Base-by-base conservation (phyloP, 2,113 vertebrate genomes). In the Galeopterus variegatus region DNA sequence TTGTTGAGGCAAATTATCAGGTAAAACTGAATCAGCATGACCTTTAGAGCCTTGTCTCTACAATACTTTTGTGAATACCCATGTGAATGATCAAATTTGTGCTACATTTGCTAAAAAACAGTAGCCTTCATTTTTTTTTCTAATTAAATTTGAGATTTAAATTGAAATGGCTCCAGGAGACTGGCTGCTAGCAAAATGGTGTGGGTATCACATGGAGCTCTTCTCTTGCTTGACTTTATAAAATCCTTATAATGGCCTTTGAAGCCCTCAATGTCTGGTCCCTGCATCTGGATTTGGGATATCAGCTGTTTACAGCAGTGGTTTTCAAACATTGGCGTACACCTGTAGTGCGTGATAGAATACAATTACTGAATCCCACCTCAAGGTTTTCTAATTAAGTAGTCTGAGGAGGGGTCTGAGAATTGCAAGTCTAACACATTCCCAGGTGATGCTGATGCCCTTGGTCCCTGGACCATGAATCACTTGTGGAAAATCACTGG, bases 81-180 rank as follows among this genome's bases (percentile, higher is more conserved):
- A 33, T 69, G 26, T 26, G 17, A 41, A 13, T 45, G 24, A 62
- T 64, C 54, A 73, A n/a, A 88, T 77, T 21, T 95, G 17, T 89
- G 65, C 54, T 52, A 56, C 21, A 8, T 58, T 88, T 81, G 14
- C 69, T 89, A 28, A 65, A 86, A 86, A 19, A 10, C 13, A 83
- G 45, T 4, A 81, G n/a, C 15, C 23, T 67, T 86, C 11, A 13
- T 11, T 76, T 90, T 41, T 41, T 41, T 92, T 58, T 41, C 19
- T 72, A 58, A 81, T 85, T 88, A 75, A 88, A 67, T 21, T 23
- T 92, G 70, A 81, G 50, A 50, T 73, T 83, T 62, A 31, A 95
- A 67, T 87, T 83, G 31, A 76, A 72, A 84, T 75, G 24, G 8
- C 60, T 95, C 50, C 26, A 56, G 80, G 31, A 83, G 8, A 1